These are phyloP conservation scores for Lagopus leucura DNA, from an alignment of 2,113 vertebrate genomes.

Conservation along the genomic window DNA sequence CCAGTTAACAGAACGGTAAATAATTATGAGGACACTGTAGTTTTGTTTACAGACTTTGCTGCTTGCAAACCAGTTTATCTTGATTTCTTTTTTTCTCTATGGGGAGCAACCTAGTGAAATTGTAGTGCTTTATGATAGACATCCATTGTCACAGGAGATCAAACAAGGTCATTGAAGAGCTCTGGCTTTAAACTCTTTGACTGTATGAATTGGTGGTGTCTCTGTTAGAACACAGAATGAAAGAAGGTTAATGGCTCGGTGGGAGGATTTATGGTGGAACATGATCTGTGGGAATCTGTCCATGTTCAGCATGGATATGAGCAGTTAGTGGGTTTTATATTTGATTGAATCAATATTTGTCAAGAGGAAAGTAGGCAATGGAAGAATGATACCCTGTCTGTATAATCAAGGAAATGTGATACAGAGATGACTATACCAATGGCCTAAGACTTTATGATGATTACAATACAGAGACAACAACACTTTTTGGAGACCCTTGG, in stretches of 20 bases:
- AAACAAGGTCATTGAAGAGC: not conserved
- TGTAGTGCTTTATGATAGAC: not conserved
- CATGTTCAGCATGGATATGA: rapidly evolving
- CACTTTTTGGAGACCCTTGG: not conserved
- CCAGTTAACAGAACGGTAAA: not conserved
- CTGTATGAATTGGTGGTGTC: not conserved
- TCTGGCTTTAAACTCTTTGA: not conserved
- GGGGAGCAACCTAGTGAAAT: not conserved
- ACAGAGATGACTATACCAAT: not conserved
- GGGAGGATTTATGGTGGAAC: not conserved
- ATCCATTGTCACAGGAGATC: not conserved
- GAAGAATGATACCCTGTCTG: not conserved
- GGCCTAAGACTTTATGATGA: not conserved
- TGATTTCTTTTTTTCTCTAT: not conserved
- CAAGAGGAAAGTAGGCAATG: not conserved
- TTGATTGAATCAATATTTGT: not conserved
- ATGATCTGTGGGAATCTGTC: not conserved
- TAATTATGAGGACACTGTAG: not conserved
- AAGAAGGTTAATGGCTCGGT: not conserved
- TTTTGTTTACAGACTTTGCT: not conserved
- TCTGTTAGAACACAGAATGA: not conserved
- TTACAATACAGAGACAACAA: not conserved
- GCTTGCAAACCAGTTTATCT: not conserved
- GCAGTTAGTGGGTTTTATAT: not conserved
- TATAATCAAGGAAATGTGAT: not conserved